Evolutionary conservation across 2,113 vertebrate species (phyloP).

Genomic region (Phrynocephalus versicolor): DNA sequence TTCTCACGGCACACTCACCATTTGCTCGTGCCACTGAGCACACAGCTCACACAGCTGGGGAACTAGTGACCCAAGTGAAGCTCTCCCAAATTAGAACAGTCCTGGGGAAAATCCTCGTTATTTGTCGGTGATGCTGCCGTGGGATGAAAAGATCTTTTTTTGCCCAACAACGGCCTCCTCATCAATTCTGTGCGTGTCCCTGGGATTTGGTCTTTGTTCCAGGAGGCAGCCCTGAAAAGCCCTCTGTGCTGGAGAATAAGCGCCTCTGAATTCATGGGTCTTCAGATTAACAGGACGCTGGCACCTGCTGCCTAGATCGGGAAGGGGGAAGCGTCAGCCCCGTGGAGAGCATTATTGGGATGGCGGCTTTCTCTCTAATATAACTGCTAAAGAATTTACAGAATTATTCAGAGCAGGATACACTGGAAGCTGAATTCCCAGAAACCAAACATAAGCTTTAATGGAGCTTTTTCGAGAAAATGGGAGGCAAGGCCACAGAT

Average conservation of each 20-base stretch:
- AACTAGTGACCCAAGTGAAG: neutral
- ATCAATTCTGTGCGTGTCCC: constrained; percentile 58
- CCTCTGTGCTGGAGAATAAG: constrained; percentile 56
- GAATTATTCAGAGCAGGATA: neutral
- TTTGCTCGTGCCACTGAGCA: too few species aligned
- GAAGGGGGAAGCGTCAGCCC: neutral
- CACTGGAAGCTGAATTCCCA: neutral
- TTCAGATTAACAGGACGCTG: constrained; percentile 68
- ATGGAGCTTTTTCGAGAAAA: constrained; percentile 32
- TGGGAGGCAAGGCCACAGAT: neutral
- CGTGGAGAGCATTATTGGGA: neutral
- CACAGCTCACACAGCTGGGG: neutral
- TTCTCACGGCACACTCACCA: neutral
- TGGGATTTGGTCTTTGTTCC: constrained; percentile 54
- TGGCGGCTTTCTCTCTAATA: neutral
- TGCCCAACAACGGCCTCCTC: constrained; percentile 32
- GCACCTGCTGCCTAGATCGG: constrained; percentile 64
- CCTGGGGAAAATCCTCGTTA: neutral
- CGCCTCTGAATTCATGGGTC: constrained; percentile 62
- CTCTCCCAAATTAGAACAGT: neutral
- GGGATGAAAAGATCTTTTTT: constrained; percentile 27
- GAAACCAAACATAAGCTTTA: constrained; percentile 31
- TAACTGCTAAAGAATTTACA: rapidly evolving
- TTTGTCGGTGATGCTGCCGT: constrained; percentile 38
- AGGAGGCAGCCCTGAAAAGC: constrained; percentile 53